Evolutionary conservation across 2,888 invertebrate genomes (phyloP).

Genomic region (Brassicogethes aeneus): DNA sequence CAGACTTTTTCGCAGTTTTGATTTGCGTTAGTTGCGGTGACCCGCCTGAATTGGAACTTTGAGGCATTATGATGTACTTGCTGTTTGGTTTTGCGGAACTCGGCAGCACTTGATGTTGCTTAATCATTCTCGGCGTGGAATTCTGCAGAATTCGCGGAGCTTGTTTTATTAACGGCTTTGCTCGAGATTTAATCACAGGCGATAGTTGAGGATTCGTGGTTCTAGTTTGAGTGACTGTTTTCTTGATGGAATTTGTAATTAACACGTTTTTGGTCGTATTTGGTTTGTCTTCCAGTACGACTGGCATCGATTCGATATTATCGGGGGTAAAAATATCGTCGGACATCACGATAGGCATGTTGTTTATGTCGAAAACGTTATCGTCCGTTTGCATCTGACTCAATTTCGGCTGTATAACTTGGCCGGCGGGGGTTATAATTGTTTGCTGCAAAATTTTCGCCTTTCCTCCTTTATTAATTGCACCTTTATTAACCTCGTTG

Average conservation of each 20-base stretch:
- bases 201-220: neutral
- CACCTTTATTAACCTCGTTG: neutral
- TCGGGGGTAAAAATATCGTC: conserved; percentile 62
- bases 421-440: conserved; percentile 38
- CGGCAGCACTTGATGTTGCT: neutral
- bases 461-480: conserved; percentile 25
- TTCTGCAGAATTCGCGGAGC: neutral
- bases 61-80: neutral
- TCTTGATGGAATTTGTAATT: neutral
- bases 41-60: no score
- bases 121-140: neutral
- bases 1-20: neutral
- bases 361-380: conserved; percentile 59
- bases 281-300: neutral
- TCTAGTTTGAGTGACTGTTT: neutral
- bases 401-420: conserved; percentile 29
- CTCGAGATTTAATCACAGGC: neutral
- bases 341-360: conserved; percentile 66
- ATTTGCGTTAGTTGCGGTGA: neutral
- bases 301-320: conserved; percentile 40
- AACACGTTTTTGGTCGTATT: neutral
- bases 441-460: conserved; percentile 39
- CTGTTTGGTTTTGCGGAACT: neutral
- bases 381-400: conserved; percentile 28
- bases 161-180: neutral